Percentiles rank a stretch among this genome's conserved stretches.
These are phyloP conservation scores for Cichladusa arquata DNA, from an alignment of 2,113 vertebrate genomes.

Conservation along the genomic window DNA sequence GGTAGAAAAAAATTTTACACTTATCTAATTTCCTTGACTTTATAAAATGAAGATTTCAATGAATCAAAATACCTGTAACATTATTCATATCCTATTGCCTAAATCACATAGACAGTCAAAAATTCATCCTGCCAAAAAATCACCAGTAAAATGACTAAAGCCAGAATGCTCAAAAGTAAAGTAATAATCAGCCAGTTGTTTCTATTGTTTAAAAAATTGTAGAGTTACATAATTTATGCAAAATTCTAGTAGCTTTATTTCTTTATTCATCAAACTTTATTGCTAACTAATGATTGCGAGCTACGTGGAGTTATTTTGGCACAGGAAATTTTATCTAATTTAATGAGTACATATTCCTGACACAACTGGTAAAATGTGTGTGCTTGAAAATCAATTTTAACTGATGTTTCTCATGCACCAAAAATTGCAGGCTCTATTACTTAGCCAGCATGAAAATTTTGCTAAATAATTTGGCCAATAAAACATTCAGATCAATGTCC, in stretches of 20 bases:
- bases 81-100: not conserved
- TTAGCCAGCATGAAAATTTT: not conserved
- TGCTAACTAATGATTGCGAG: not conserved
- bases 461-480: not conserved
- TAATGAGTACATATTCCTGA: not conserved
- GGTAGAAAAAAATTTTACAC: not conserved
- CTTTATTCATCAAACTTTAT: not conserved
- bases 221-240: not conserved
- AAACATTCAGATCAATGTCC: not conserved
- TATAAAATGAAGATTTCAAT: not conserved
- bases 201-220: not conserved
- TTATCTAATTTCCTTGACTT: not conserved
- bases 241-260: not conserved
- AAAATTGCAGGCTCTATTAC: not conserved
- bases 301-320: rapidly evolving
- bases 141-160: not conserved
- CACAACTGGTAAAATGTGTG: not conserved
- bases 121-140: not conserved
- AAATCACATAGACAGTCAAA: not conserved
- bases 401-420: not conserved
- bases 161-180: not conserved
- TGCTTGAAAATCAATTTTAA: not conserved
- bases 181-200: not conserved
- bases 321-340: not conserved
- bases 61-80: not conserved